Evolutionary conservation across 2,113 vertebrate genomes (phyloP).

Genomic region (Phrynosoma blainvillii): DNA sequence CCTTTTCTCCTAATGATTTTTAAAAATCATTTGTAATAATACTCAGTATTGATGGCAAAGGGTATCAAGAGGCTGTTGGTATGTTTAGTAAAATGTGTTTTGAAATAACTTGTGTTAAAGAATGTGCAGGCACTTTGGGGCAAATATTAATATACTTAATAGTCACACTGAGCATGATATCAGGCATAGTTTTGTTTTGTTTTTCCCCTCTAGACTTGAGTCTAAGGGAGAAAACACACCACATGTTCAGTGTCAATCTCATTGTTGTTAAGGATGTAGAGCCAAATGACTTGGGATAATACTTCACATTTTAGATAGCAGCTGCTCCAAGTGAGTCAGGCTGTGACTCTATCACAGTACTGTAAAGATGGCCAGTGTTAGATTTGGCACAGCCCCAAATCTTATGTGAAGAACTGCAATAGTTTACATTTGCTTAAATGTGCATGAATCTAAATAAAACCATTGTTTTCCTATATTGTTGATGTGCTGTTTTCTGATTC

Average conservation of each 20-base stretch:
- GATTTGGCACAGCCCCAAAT: not conserved
- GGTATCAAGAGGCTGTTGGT: conserved; percentile 12
- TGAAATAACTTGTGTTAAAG: not conserved
- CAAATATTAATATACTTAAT: not conserved
- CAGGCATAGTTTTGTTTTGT: not conserved
- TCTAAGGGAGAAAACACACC: no score
- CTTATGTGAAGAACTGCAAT: not conserved
- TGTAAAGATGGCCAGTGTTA: not conserved
- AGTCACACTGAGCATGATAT: not conserved
- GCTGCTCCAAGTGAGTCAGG: no score
- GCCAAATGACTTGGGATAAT: not conserved
- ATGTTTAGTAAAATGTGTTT: conserved; percentile 6
- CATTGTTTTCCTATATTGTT: conserved; percentile 19
- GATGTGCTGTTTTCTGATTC: conserved; percentile 14
- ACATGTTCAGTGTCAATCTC: no score
- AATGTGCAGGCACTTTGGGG: not conserved
- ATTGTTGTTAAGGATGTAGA: no score
- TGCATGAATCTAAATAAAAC: not conserved
- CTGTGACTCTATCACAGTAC: no score
- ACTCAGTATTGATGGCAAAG: not conserved
- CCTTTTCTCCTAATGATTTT: not conserved
- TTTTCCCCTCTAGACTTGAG: no score
- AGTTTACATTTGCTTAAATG: not conserved
- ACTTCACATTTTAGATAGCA: not conserved
- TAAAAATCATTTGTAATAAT: not conserved